These are phyloP conservation scores for Donacobius atricapilla DNA, from an alignment of 2,113 vertebrate genomes.

Conservation along the genomic window DNA sequence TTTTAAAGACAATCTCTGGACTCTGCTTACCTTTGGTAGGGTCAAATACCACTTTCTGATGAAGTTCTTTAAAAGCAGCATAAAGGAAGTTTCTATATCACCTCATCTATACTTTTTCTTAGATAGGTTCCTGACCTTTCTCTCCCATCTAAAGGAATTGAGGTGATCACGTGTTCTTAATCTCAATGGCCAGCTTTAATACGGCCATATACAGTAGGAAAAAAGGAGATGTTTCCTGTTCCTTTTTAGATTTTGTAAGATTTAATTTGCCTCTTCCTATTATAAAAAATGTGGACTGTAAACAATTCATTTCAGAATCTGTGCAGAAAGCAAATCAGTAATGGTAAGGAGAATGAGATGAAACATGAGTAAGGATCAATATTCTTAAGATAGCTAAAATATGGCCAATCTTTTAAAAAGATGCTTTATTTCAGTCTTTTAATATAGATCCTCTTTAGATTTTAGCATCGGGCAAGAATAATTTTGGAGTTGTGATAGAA, in stretches of 20 bases:
- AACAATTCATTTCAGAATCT: neutral
- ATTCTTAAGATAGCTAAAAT: neutral
- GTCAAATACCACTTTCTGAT: slow-evolving; percentile 44
- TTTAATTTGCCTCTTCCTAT: neutral
- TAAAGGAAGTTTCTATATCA: slow-evolving; percentile 17
- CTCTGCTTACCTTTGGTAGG: slow-evolving; percentile 15
- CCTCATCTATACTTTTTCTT: slow-evolving; percentile 5
- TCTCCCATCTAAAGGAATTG: neutral
- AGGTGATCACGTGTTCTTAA: slow-evolving; percentile 10
- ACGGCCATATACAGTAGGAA: neutral
- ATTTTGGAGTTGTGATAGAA: neutral
- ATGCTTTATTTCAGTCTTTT: neutral
- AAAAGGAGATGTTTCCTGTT: neutral
- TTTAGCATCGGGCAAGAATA: neutral
- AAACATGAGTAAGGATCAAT: rapidly evolving
- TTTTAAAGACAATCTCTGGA: slow-evolving; percentile 16
- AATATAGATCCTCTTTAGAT: neutral
- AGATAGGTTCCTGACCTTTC: slow-evolving; percentile 1
- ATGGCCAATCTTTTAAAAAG: neutral
- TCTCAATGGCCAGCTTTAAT: neutral
- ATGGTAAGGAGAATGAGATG: neutral
- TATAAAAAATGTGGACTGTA: neutral
- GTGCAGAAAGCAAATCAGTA: neutral
- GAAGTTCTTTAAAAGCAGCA: slow-evolving; percentile 22
- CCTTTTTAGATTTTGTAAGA: neutral